phyloP scores from a whole-genome alignment of 2,888 invertebrate genomes.

The Dyspetes luteomarginatus region DNA sequence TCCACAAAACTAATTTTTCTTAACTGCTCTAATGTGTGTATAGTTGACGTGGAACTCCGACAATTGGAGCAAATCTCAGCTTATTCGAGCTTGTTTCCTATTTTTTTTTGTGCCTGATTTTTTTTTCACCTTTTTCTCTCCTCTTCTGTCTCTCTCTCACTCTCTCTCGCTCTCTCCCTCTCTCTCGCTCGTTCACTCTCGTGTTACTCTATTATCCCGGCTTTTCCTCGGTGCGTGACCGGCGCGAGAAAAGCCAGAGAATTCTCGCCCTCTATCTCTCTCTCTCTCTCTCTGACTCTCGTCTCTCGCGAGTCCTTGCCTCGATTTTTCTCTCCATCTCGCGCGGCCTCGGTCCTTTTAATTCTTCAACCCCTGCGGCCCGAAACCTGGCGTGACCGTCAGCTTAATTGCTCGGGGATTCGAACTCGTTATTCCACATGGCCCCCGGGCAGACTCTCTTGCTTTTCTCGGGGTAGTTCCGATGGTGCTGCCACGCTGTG shows the following conservation, averaged over 20 bases:
- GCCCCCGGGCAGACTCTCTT: slow-evolving; percentile 69
- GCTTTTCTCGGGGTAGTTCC: neutral
- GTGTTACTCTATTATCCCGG: slow-evolving; percentile 20
- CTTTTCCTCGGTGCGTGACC: slow-evolving; percentile 47
- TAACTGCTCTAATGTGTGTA: no score
- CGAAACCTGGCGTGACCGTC: slow-evolving; percentile 71
- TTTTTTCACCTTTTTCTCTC: slow-evolving; percentile 31
- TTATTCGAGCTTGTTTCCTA: slow-evolving; percentile 26
- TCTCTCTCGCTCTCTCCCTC: slow-evolving; percentile 22
- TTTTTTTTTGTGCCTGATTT: neutral
- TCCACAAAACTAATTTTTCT: no score
- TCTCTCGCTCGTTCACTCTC: slow-evolving; percentile 13
- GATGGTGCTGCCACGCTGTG: slow-evolving; percentile 14
- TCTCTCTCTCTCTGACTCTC: neutral
- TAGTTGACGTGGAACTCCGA: slow-evolving; percentile 11
- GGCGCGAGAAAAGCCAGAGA: slow-evolving; percentile 29
- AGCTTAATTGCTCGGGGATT: slow-evolving; percentile 81
- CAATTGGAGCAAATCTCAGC: slow-evolving; percentile 40
- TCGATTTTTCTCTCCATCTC: slow-evolving; percentile 1
- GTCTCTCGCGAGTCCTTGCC: slow-evolving; percentile 4
- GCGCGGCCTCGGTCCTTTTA: slow-evolving; percentile 30
- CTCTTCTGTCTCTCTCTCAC: neutral
- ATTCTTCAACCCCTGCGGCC: slow-evolving; percentile 42
- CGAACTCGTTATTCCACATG: slow-evolving; percentile 76
- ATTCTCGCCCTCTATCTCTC: slow-evolving; percentile 2